Conservation (phyloP, 2,113 vertebrate species). For the Choloepus hoffmanni region DNA sequence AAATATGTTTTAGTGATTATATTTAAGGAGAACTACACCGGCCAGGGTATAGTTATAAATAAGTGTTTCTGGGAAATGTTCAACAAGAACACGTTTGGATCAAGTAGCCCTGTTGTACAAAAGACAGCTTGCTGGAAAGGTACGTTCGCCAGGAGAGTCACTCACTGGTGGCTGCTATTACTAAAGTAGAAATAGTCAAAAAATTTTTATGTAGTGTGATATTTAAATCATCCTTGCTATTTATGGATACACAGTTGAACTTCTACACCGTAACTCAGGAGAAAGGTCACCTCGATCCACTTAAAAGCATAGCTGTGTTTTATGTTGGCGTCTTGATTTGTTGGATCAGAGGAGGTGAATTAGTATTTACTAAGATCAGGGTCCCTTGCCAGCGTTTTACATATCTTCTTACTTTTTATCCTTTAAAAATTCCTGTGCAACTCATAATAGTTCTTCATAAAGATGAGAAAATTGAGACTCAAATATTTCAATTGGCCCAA, state of each 20-base stretch:
- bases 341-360: not conserved
- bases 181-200: constrained; percentile 4
- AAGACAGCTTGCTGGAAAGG: constrained; percentile 53
- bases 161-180: not conserved
- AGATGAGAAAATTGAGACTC: not conserved
- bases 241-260: not conserved
- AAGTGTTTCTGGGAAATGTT: constrained; percentile 36
- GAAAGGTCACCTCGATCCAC: not conserved
- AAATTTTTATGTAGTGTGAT: constrained; percentile 2
- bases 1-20: constrained; percentile 77
- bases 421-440: not conserved
- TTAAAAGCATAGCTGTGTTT: not conserved
- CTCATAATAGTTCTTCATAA: not conserved
- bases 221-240: constrained; percentile 15
- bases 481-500: not conserved
- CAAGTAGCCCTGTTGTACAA: not conserved
- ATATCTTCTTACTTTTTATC: not conserved
- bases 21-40: constrained; percentile 46
- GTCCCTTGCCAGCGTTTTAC: not conserved
- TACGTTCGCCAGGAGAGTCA: constrained; percentile 6
- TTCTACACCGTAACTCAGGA: not conserved
- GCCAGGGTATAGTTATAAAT: constrained; percentile 33
- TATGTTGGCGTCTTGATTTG: not conserved
- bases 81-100: constrained; percentile 66
- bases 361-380: not conserved